Conservation (phyloP, 1,140 invertebrate species). For the Drosophila varians region DNA sequence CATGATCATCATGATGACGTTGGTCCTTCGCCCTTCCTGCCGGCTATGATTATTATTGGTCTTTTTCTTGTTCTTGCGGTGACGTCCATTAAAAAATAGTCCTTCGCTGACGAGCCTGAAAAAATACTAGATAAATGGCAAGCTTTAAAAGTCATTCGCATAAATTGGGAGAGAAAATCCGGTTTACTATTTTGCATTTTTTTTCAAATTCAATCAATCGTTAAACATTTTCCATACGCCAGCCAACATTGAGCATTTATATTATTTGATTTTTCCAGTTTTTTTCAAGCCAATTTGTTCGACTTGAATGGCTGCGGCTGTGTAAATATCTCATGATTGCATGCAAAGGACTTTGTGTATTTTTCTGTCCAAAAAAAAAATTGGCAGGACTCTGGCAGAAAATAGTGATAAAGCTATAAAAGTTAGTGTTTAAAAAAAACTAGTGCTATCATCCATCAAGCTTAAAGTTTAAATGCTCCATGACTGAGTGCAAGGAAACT, state of each 20-base stretch:
- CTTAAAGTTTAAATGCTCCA: background rate
- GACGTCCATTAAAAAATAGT: conserved; percentile 37
- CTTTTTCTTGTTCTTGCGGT: background rate
- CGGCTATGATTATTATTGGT: conserved; percentile 13
- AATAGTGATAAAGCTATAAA: background rate
- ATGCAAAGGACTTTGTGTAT: background rate
- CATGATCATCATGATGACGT: conserved; percentile 17
- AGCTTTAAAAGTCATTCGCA: conserved; percentile 52
- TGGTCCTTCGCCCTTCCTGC: conserved; percentile 3
- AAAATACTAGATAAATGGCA: conserved; percentile 50
- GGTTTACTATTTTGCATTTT: background rate
- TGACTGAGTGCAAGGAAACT: too few species aligned
- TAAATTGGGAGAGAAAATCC: conserved; percentile 20
- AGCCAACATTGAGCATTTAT: conserved; percentile 18
- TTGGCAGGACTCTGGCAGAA: background rate
- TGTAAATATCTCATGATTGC: conserved; percentile 42
- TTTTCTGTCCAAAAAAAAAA: background rate
- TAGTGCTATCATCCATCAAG: conserved; percentile 1
- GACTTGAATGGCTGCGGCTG: conserved; percentile 17
- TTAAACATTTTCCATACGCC: conserved; percentile 37
- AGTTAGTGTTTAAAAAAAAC: background rate
- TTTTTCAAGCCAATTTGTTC: conserved; percentile 26
- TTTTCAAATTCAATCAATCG: conserved; percentile 43
- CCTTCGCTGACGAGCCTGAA: conserved; percentile 39
- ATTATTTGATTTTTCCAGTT: conserved; percentile 19